phyloP scores from a whole-genome alignment of 2,888 invertebrate species.

The Fragum whitleyi region DNA sequence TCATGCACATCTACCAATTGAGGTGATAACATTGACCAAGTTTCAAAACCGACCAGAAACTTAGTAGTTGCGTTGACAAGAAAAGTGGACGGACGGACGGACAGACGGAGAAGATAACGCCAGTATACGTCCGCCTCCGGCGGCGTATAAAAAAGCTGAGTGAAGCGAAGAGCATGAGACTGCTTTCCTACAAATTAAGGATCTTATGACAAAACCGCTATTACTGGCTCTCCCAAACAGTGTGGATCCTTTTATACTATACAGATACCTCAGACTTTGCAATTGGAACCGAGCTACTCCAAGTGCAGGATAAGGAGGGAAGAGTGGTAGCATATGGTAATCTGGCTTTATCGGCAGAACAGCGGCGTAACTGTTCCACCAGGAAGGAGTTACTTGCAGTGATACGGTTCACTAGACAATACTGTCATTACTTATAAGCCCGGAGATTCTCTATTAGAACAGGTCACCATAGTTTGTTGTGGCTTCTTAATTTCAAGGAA shows the following conservation, averaged over 20 bases:
- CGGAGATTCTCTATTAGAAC: neutral
- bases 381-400: neutral
- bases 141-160: too few relatives aligned
- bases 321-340: conserved; percentile 36
- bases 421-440: neutral
- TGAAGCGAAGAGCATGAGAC: conserved; percentile 25
- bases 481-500: too few relatives aligned
- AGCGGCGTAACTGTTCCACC: conserved; percentile 34
- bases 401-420: neutral
- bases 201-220: conserved; percentile 34
- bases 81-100: too few relatives aligned
- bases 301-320: conserved; percentile 38
- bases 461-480: neutral
- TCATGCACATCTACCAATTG: too few relatives aligned
- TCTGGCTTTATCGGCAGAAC: conserved; percentile 28
- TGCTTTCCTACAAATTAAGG: conserved; percentile 21
- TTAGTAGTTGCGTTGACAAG: too few relatives aligned
- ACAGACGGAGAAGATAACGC: too few relatives aligned
- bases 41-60: too few relatives aligned
- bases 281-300: conserved; percentile 56
- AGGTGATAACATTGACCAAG: too few relatives aligned
- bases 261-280: conserved; percentile 52
- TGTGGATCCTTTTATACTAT: conserved; percentile 31
- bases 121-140: too few relatives aligned
- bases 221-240: conserved; percentile 52